Evolutionary conservation across 2,888 invertebrate species (phyloP).

Genomic region (Amphipoea lucens): DNA sequence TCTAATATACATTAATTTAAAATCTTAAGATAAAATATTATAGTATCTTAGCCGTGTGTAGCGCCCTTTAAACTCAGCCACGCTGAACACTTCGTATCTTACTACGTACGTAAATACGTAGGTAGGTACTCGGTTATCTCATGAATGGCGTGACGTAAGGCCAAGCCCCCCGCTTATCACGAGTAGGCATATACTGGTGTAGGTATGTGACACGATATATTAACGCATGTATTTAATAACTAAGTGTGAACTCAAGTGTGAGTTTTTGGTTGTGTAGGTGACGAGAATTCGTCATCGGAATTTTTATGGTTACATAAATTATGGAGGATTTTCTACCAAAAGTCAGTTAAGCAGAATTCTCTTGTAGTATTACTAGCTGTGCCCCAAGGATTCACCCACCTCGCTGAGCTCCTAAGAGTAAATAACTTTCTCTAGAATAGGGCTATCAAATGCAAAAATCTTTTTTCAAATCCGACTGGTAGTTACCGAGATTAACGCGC

Average conservation of each 20-base stretch:
- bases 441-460: too few relatives aligned
- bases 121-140: constrained; percentile 30
- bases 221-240: constrained; percentile 13
- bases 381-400: too few relatives aligned
- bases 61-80: too few relatives aligned
- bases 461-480: too few relatives aligned
- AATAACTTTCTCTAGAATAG: too few relatives aligned
- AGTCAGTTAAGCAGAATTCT: too few relatives aligned
- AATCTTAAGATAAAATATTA: too few relatives aligned
- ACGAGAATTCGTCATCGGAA: neutral
- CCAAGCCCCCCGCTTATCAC: constrained; percentile 61
- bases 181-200: neutral
- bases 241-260: constrained; percentile 18
- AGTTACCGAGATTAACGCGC: too few relatives aligned
- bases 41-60: too few relatives aligned
- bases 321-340: neutral
- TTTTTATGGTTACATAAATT: neutral
- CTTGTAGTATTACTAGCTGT: neutral
- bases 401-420: neutral
- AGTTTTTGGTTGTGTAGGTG: neutral
- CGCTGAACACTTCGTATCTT: constrained; percentile 28
- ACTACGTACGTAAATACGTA: neutral
- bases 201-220: constrained; percentile 16
- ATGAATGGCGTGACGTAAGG: constrained; percentile 63
- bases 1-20: too few relatives aligned